Conservation (phyloP, 2,113 vertebrate species). For the Lepidothrix coronata region DNA sequence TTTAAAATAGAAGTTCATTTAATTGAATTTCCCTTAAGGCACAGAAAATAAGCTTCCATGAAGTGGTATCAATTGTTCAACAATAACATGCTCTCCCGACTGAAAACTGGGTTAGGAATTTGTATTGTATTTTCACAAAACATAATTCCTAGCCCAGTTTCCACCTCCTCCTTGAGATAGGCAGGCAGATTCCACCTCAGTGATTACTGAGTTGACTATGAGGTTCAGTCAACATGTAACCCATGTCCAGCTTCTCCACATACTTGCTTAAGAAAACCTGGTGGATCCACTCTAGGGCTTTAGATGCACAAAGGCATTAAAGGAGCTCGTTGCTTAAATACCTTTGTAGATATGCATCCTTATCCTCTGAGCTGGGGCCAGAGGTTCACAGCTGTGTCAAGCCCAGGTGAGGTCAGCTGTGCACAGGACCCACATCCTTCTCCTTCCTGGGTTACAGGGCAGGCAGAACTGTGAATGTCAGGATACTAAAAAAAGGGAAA, state of each 20-base stretch:
- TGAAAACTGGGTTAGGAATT: conserved; percentile 57
- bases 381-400: neutral
- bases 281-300: neutral
- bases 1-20: conserved; percentile 61
- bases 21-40: conserved; percentile 48
- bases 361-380: neutral
- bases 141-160: neutral
- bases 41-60: conserved; percentile 43
- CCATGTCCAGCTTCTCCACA: neutral
- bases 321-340: neutral
- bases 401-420: neutral
- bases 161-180: neutral
- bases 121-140: conserved; percentile 47
- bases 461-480: neutral
- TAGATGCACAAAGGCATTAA: neutral
- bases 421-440: neutral
- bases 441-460: neutral
- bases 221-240: neutral
- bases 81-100: conserved; percentile 29
- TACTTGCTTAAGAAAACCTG: neutral
- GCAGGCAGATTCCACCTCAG: conserved; percentile 8
- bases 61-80: conserved; percentile 50
- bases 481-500: neutral
- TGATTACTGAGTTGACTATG: neutral
- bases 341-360: neutral